Conservation (phyloP, 2,797 vertebrate genomes). For the Sparidentex hasta region DNA sequence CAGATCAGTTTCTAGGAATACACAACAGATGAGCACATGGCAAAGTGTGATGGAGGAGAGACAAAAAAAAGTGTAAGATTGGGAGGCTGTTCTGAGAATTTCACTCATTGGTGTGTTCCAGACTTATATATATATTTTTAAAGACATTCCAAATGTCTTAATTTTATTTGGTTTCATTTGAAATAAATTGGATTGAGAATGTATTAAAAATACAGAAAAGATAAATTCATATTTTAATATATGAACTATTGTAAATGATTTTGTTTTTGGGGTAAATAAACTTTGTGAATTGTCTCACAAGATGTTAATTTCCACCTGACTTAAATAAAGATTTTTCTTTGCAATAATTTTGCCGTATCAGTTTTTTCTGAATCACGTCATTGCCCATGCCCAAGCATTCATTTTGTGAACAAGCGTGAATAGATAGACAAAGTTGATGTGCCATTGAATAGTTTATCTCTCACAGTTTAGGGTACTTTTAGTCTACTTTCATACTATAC, state of each 20-base stretch:
- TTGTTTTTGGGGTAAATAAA: background rate
- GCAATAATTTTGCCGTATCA: background rate
- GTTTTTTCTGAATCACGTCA: background rate
- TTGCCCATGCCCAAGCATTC: background rate
- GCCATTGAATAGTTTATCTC: background rate
- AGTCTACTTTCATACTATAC: background rate
- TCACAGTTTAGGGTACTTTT: background rate
- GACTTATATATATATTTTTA: background rate
- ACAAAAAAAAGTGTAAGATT: slow-evolving; percentile 3
- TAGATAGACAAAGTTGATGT: background rate
- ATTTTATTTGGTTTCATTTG: slow-evolving; percentile 14
- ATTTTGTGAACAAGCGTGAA: background rate
- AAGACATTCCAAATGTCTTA: background rate
- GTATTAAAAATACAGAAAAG: background rate
- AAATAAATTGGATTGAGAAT: background rate
- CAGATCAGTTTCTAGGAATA: slow-evolving; percentile 25
- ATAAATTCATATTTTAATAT: background rate
- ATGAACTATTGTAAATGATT: background rate
- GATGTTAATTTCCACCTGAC: background rate
- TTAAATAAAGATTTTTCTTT: slow-evolving; percentile 29
- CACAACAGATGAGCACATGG: slow-evolving; percentile 51
- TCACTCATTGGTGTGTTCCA: slow-evolving; percentile 12
- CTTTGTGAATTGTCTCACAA: background rate
- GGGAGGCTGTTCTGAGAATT: slow-evolving; percentile 21
- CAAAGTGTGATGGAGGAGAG: background rate